Base-by-base conservation (phyloP, 2,888 invertebrate genomes). In the Candidula unifasciata region DNA sequence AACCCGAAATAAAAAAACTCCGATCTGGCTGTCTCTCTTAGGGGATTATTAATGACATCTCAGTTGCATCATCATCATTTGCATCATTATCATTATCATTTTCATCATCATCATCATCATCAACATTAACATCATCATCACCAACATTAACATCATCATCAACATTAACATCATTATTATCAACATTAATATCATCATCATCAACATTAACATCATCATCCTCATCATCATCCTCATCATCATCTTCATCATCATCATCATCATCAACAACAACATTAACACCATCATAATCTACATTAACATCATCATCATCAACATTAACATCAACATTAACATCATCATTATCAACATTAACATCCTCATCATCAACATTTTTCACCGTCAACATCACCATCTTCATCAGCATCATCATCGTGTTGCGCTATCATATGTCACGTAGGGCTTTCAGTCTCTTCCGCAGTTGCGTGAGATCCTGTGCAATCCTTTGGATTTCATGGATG, bases 1-100 rank as follows among this genome's bases (percentile, higher is more conserved):
- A n/a, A n/a, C n/a, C n/a, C n/a, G n/a, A n/a, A n/a, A n/a, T n/a
- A n/a, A n/a, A n/a, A n/a, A n/a, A n/a, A n/a, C n/a, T n/a, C n/a
- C n/a, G n/a, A n/a, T n/a, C n/a, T n/a, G n/a, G n/a, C n/a, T n/a
- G n/a, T n/a, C n/a, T n/a, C n/a, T n/a, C n/a, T n/a, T n/a, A n/a
- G n/a, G n/a, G n/a, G n/a, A 78, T 54, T 57, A 78, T 54, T 57
- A 78, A 27, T 30, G 57, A 2, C 54, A 78, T 54, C 2, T 52
- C 76, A 33, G 44, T 44, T 21, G 0, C n/a, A 35, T 24, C 44
- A 35, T 1, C 44, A 18, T 60, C n/a, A 60, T n/a, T 13, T 18
- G 5, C n/a, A 60, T n/a, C n/a, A 60, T n/a, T 16, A 60, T n/a
- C n/a, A 60, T 60, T 16, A 60, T n/a, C n/a, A 60, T n/a, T 16